phyloP scores from a whole-genome alignment of 2,113 vertebrate species.

The Antennarius striatus region DNA sequence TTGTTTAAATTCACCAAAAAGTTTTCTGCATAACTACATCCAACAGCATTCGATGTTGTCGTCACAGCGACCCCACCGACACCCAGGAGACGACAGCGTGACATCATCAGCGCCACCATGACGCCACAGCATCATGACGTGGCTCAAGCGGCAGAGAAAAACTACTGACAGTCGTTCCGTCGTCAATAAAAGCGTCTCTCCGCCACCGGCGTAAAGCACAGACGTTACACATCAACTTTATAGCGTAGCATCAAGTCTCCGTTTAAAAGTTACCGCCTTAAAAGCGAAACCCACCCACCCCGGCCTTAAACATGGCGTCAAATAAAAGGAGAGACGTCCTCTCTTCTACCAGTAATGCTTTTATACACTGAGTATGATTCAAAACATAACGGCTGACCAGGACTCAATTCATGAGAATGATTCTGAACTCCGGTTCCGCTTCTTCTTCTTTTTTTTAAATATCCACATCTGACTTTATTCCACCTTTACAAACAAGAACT shows the following conservation, averaged over 20 bases:
- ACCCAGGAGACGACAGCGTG: slow-evolving; percentile 41
- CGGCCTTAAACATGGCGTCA: slow-evolving; percentile 17
- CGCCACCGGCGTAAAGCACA: slow-evolving; percentile 51
- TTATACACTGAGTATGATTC: slow-evolving; percentile 18
- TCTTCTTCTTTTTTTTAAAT: background rate
- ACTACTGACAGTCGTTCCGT: slow-evolving; percentile 32
- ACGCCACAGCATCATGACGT: slow-evolving; percentile 48
- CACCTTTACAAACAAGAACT: background rate
- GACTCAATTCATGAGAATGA: too few species aligned
- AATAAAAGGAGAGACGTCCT: slow-evolving; percentile 12
- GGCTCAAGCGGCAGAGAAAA: slow-evolving; percentile 46
- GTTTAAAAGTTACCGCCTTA: slow-evolving; percentile 12
- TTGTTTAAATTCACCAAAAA: slow-evolving; percentile 76
- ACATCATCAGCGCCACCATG: slow-evolving; percentile 64
- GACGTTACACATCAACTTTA: slow-evolving; percentile 63
- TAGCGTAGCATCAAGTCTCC: slow-evolving; percentile 37
- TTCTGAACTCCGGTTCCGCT: too few species aligned
- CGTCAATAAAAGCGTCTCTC: slow-evolving; percentile 49
- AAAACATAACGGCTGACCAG: slow-evolving; percentile 1
- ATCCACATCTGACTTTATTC: background rate
- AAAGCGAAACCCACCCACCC: slow-evolving; percentile 12
- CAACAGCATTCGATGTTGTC: slow-evolving; percentile 61
- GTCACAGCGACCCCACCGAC: slow-evolving; percentile 48
- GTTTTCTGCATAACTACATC: slow-evolving; percentile 72
- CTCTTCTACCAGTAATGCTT: slow-evolving; percentile 2